Evolutionary conservation across 2,797 vertebrate species (phyloP).

Genomic region (Neopelma chrysocephalum): DNA sequence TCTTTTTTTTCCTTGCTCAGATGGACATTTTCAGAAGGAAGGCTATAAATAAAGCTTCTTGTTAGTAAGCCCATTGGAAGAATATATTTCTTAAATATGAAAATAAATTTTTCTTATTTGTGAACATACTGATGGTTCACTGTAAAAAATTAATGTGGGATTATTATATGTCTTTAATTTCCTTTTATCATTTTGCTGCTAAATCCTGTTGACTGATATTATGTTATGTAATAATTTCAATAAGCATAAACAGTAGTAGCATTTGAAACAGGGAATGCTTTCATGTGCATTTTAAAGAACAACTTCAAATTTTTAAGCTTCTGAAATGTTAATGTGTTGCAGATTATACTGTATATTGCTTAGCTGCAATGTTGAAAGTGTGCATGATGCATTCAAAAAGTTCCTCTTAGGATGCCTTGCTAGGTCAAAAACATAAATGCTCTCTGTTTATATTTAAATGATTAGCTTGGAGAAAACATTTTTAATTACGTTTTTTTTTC

Average conservation of each 20-base stretch:
- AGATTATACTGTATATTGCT: neutral
- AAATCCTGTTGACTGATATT: neutral
- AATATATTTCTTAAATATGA: neutral
- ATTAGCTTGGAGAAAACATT: neutral
- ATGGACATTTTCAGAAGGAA: slow-evolving; percentile 49
- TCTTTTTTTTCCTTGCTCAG: neutral
- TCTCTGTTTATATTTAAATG: neutral
- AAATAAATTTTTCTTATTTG: neutral
- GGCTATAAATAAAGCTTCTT: neutral
- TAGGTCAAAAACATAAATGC: neutral
- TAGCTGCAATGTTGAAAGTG: neutral
- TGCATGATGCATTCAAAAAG: neutral
- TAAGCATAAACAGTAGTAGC: slow-evolving; percentile 1
- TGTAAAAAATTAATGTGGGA: neutral
- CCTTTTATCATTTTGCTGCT: neutral
- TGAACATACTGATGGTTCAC: neutral
- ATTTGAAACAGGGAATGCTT: slow-evolving; percentile 32
- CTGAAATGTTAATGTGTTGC: neutral
- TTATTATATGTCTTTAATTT: slow-evolving; percentile 7
- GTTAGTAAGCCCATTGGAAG: neutral
- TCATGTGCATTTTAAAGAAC: slow-evolving; percentile 25
- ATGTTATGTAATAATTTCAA: neutral
- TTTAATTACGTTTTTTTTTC: neutral
- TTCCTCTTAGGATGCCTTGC: neutral
- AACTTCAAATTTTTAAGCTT: slow-evolving; percentile 6